A percentile compares a stretch with the other conserved stretches of the same genome.
Evolutionary conservation across 2,888 invertebrate species (phyloP).

Genomic region (Caenorhabditis doughertyi): DNA sequence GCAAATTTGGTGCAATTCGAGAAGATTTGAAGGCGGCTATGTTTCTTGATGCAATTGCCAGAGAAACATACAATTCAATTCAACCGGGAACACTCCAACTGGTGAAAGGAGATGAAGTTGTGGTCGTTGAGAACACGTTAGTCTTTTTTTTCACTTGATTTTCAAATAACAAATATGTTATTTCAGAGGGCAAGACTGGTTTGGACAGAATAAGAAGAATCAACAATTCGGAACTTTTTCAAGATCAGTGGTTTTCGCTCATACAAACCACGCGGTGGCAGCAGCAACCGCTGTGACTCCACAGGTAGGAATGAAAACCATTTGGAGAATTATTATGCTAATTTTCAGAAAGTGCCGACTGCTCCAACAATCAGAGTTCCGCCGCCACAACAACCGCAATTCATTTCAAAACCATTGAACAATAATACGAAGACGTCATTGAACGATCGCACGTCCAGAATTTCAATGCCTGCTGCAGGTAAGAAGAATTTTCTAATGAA

Average conservation of each 20-base stretch:
- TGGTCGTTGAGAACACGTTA: slow-evolving; percentile 75
- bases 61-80: slow-evolving; percentile 60
- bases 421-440: slow-evolving; percentile 39
- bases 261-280: slow-evolving; percentile 45
- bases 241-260: slow-evolving; percentile 84
- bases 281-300: slow-evolving; percentile 46
- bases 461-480: slow-evolving; percentile 58
- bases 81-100: slow-evolving; percentile 64
- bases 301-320: slow-evolving; percentile 24
- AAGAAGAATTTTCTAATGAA: neutral
- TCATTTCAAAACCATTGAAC: slow-evolving; percentile 29
- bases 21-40: slow-evolving; percentile 87
- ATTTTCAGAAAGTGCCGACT: slow-evolving; percentile 47
- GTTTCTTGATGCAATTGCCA: slow-evolving; percentile 67
- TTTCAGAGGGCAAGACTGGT: slow-evolving; percentile 88
- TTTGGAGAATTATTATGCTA: neutral
- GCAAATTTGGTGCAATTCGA: slow-evolving; percentile 90
- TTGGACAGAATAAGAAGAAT: slow-evolving; percentile 94
- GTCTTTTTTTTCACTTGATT: slow-evolving; percentile 16
- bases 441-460: slow-evolving; percentile 39
- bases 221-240: slow-evolving; percentile 94
- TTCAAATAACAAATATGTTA: neutral
- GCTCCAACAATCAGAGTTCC: slow-evolving; percentile 42
- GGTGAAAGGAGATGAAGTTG: slow-evolving; percentile 70
- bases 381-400: slow-evolving; percentile 27